phyloP scores from a whole-genome alignment of 2,888 invertebrate species.

The Strigamia maritima region DNA sequence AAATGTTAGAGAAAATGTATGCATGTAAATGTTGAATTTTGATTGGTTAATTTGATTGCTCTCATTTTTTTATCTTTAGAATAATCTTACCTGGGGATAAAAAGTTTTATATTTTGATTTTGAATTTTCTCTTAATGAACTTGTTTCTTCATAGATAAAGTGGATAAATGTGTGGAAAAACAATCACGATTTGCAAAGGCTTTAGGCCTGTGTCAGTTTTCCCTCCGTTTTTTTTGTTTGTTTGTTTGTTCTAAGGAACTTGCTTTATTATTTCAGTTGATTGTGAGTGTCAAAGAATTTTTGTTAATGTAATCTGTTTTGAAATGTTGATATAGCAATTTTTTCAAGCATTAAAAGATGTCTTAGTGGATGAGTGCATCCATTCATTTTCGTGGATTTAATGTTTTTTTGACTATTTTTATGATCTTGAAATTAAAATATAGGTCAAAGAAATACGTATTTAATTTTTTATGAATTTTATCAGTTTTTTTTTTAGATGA shows the following conservation, averaged over 20 bases:
- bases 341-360: neutral
- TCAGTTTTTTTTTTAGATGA: too few species aligned
- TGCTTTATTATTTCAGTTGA: neutral
- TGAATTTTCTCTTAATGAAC: neutral
- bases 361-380: neutral
- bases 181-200: neutral
- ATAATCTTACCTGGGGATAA: too few species aligned
- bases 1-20: neutral
- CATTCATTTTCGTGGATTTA: neutral
- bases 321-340: neutral
- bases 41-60: too few species aligned
- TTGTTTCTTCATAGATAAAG: neutral
- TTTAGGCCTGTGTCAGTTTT: neutral
- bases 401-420: neutral
- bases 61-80: too few species aligned
- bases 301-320: neutral
- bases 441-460: too few species aligned
- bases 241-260: neutral
- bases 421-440: too few species aligned
- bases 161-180: neutral
- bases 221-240: neutral
- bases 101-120: too few species aligned
- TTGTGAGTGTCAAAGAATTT: neutral
- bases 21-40: too few species aligned
- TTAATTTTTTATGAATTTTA: too few species aligned